Percentiles rank a stretch among this genome's conserved stretches.
Evolutionary conservation across 64 coral and sea anemone genomes (phyloP).

Genomic region (Dendronephthya gigantea): DNA sequence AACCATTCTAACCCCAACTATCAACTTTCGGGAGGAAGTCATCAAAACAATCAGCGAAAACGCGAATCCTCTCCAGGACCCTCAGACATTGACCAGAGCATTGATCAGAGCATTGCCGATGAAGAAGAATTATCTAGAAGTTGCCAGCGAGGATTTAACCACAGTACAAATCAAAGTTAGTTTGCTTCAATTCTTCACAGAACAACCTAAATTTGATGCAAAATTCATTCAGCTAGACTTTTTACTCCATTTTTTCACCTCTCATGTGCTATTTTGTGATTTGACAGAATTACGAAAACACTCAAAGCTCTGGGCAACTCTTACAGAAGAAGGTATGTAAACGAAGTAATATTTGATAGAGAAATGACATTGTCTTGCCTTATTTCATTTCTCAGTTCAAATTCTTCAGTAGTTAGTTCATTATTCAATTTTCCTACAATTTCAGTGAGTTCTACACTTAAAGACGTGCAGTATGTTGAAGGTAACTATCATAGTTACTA

Average conservation of each 20-base stretch:
- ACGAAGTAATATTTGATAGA: background rate
- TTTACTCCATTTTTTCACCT: background rate
- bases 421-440: background rate
- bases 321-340: background rate
- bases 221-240: no score
- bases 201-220: no score
- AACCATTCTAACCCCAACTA: background rate
- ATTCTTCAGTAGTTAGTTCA: no score
- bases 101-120: background rate
- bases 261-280: background rate
- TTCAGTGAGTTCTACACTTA: background rate
- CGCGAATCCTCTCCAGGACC: background rate
- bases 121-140: background rate
- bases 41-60: background rate
- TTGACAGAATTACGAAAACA: background rate
- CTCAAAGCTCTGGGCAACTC: background rate
- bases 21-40: background rate
- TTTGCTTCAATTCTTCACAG: no score
- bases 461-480: background rate
- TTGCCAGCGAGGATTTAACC: background rate
- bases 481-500: background rate
- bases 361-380: no score
- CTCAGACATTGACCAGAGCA: background rate
- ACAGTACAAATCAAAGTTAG: background rate
- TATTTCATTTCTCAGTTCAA: no score